Evolutionary conservation across 2,888 invertebrate species (phyloP).

Genomic region (Netelia melanura): DNA sequence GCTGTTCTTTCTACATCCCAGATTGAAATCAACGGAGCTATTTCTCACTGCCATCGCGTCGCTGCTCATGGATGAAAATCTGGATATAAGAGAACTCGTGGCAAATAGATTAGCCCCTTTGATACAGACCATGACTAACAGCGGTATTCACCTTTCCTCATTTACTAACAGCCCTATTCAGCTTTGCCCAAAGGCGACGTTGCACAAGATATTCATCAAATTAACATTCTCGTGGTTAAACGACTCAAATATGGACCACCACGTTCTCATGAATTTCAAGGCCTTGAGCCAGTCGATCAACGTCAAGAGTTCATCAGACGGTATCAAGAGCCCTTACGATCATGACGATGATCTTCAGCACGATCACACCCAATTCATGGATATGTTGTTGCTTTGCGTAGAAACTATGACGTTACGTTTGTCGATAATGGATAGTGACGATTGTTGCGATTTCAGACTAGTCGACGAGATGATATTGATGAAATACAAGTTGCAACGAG

Average conservation of each 20-base stretch:
- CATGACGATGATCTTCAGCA: constrained; percentile 86
- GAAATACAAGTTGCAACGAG: constrained; percentile 69
- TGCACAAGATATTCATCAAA: constrained; percentile 33
- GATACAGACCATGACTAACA: too few species aligned
- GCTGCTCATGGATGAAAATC: constrained; percentile 87
- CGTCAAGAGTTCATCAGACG: not conserved
- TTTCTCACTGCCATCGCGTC: constrained; percentile 84
- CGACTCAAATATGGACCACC: not conserved
- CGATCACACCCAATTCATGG: constrained; percentile 83
- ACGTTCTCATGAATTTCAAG: not conserved
- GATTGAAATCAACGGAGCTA: not conserved
- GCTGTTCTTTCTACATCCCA: too few species aligned
- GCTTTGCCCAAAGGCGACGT: constrained; percentile 40
- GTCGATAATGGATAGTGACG: not conserved
- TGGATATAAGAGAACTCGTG: constrained; percentile 84
- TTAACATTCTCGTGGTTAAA: not conserved
- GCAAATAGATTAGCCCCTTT: too few species aligned
- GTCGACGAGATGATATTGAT: constrained; percentile 38
- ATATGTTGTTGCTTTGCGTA: constrained; percentile 68
- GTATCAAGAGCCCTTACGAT: constrained; percentile 85
- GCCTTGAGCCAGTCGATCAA: constrained; percentile 1
- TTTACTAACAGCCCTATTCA: too few species aligned
- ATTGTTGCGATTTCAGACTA: constrained; percentile 3
- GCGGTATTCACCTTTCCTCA: too few species aligned
- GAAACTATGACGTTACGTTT: constrained; percentile 27